Conservation (phyloP, 2,113 vertebrate species). For the Cebidichthys violaceus region DNA sequence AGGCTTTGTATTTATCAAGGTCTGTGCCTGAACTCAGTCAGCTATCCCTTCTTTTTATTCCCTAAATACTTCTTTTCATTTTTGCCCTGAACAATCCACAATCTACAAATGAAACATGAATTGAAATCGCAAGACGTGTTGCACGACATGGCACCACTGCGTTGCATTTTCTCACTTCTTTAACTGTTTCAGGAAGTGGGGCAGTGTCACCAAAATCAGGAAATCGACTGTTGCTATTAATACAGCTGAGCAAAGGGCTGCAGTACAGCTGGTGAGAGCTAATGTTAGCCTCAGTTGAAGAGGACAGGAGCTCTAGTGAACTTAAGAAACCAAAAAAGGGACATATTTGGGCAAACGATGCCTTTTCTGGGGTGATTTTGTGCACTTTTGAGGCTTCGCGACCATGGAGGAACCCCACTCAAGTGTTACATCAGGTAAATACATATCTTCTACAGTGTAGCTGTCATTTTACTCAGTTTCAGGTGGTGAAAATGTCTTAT, state of each 20-base stretch:
- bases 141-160: constrained; percentile 31
- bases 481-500: not conserved
- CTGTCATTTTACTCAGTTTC: not conserved
- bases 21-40: not conserved
- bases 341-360: constrained; percentile 21
- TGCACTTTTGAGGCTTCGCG: constrained; percentile 18
- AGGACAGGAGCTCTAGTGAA: not conserved
- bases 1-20: not conserved
- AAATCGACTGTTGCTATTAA: constrained; percentile 82
- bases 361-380: constrained; percentile 39
- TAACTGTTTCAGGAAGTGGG: constrained; percentile 85
- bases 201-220: constrained; percentile 79
- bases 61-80: too few relatives aligned
- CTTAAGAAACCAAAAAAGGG: not conserved
- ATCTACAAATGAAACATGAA: not conserved
- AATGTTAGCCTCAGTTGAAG: constrained; percentile 27
- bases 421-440: constrained; percentile 63
- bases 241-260: constrained; percentile 62
- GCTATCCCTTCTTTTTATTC: not conserved
- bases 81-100: not conserved
- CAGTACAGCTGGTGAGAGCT: constrained; percentile 52
- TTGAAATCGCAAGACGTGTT: constrained; percentile 4
- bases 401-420: constrained; percentile 69
- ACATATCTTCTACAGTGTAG: not conserved
- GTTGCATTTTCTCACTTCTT: constrained; percentile 72